Base-by-base conservation (phyloP, 2,888 invertebrate species). In the Eurytoma californica region DNA sequence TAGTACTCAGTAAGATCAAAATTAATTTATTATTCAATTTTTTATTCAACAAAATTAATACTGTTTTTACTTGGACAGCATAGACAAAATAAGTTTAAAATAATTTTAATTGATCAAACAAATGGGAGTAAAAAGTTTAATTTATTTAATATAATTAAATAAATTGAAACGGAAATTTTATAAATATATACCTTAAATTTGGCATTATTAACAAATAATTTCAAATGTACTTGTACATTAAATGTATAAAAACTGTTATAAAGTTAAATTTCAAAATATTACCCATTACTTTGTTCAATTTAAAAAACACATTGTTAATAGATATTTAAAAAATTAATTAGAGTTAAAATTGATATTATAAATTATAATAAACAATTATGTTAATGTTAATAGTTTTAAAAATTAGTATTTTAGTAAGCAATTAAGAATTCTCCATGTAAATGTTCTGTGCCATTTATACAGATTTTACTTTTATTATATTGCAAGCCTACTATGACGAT, bases 301-400 rank as follows among this genome's bases (percentile, higher is more conserved):
- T 63, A 39, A 18, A 18, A 39, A 63, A 47, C 53, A 67, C 30
- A 67, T 51, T 53, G 47, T 67, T 67, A 53, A 28, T 30, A 68
- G 2, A 20, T 53, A 39, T 39, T 57, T 9, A 63, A 63, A 14
- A 63, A 39, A 68, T 28, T 7, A 68, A 28, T 18, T 30, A 68
- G n/a, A 57, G 68, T 57, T 68, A 63, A 18, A 39, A 39, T 9
- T 39, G 39, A 39, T 39, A 39, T 39, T 39, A 39, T 63, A 47
- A 18, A 14, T 57, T 30, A 39, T 39, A 30, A n/a, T 5, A 55
- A 67, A 67, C n/a, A 67, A 51, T 28, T 39, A 63, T 47, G 18
- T 63, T 63, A 63, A 63, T 47, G 18, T 63, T 63, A 63, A 3
- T 28, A 14, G 12, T 39, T 63, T 63, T 47, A 47, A 63, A 47